phyloP scores from a whole-genome alignment of 2,113 vertebrate species.

The Loxodonta africana region DNA sequence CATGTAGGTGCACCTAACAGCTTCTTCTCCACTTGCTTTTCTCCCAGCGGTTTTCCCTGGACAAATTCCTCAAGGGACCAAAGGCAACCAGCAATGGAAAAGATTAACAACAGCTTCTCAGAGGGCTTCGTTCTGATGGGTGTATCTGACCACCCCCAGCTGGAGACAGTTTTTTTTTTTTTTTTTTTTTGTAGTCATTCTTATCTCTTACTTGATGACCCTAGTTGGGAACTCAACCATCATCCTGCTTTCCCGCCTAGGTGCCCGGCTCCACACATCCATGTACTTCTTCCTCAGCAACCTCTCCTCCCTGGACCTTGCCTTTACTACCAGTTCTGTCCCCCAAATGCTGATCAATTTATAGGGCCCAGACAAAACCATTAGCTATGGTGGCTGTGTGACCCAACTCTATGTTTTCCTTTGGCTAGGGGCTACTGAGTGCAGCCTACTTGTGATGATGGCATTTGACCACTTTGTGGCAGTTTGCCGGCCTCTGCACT shows the following conservation, averaged over 20 bases:
- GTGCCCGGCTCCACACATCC: constrained; percentile 70
- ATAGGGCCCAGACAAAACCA: constrained; percentile 77
- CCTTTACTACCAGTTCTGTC: constrained; percentile 77
- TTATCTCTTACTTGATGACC: constrained; percentile 72
- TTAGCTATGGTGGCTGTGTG: constrained; percentile 77
- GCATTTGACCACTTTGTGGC: constrained; percentile 80
- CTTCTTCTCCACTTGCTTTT: not conserved
- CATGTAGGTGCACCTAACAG: not conserved
- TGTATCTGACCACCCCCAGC: constrained; percentile 66
- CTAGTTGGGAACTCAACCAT: constrained; percentile 69
- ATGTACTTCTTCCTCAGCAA: constrained; percentile 83
- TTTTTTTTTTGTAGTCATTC: constrained; percentile 11
- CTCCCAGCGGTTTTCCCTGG: not conserved
- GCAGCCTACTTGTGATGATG: constrained; percentile 75
- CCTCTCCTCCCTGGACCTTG: constrained; percentile 75
- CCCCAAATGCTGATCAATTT: constrained; percentile 77
- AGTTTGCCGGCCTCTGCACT: constrained; percentile 78
- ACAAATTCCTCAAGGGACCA: not conserved
- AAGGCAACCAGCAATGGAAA: not conserved
- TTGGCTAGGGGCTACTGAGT: constrained; percentile 75
- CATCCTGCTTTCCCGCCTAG: constrained; percentile 72
- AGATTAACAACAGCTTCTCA: not conserved
- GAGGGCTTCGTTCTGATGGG: constrained; percentile 72
- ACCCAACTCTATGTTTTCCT: constrained; percentile 78
- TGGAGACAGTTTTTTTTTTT: constrained; percentile 65